Base-by-base conservation (phyloP, 2,888 invertebrate species). In the Parnassius orleans region DNA sequence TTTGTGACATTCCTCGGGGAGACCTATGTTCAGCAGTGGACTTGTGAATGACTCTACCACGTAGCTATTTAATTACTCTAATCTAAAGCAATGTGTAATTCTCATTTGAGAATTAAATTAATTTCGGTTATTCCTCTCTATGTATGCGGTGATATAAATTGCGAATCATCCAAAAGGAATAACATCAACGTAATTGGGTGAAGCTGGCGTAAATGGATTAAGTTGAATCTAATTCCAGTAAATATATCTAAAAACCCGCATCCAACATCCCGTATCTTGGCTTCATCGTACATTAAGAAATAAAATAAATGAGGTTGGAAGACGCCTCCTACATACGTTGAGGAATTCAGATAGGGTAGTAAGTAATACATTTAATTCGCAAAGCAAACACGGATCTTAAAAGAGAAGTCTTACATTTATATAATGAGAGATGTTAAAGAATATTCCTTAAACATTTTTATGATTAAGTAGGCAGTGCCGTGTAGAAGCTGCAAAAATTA, bases 241-340 rank as follows among this genome's bases (percentile, higher is more conserved):
- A 52, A 60, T 33, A 48, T 61, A 50, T 61, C 33, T 52, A 44
- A 61, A 52, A 56, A 33, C 51, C 51, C 46, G 15, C 52, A 52
- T 10, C 56, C 44, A n/a, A 50, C 54, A 42, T 54, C 41, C 50
- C 24, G 33, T 48, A 61, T 61, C 61, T 61, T 56, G 12, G 9
- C 48, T 14, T 56, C 51, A 50, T 60, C 50, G 51, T 46, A 33
- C 44, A 48, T 56, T 61, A 61, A 48, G 44, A 46, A 56, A 56
- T 51, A 50, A 60, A 61, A 61, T 61, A 61, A 56, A 61, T 56
- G 44, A 41, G 55, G 51, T 61, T 46, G 46, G 55, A 61, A 50
- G 50, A 15, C 60, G 60, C 14, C 54, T 50, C 50, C 52, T 53
- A 53, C 24, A 53, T 33, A 48, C 48, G 58, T 14, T 43, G 50